Percentiles rank a stretch among this genome's conserved stretches.
phyloP scores from a whole-genome alignment of 2,888 invertebrate species.

The Xanthorhoe spadicearia region DNA sequence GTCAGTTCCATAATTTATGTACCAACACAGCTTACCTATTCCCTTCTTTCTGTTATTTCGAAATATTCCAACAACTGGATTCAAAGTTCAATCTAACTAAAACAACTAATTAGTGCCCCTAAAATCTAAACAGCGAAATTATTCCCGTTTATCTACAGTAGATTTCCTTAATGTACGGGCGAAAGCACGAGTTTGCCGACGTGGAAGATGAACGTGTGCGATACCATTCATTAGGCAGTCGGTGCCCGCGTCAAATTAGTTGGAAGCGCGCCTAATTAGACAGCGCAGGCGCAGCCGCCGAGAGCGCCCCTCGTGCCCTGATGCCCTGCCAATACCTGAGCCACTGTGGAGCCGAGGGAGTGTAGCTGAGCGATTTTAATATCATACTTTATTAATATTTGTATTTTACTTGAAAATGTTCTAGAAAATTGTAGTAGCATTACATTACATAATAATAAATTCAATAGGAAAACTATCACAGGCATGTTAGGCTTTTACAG shows the following conservation, averaged over 20 bases:
- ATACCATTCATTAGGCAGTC: slow-evolving; percentile 82
- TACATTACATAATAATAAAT: too few species aligned
- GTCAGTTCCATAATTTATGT: background rate
- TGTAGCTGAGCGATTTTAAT: slow-evolving; percentile 12
- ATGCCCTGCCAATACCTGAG: slow-evolving; percentile 33
- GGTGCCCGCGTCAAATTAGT: slow-evolving; percentile 81
- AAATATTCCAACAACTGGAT: slow-evolving; percentile 11
- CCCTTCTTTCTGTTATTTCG: slow-evolving; percentile 8
- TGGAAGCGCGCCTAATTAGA: slow-evolving; percentile 78
- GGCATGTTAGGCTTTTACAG: too few species aligned
- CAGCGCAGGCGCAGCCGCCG: slow-evolving; percentile 50
- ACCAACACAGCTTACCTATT: background rate
- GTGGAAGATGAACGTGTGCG: slow-evolving; percentile 82
- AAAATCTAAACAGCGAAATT: slow-evolving; percentile 50
- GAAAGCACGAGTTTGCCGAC: slow-evolving; percentile 64
- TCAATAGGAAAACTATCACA: too few species aligned
- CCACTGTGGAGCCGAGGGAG: background rate
- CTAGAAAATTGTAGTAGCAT: too few species aligned
- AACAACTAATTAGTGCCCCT: slow-evolving; percentile 43
- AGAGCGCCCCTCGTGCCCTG: slow-evolving; percentile 42
- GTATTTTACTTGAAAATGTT: too few species aligned
- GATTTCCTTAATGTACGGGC: slow-evolving; percentile 67
- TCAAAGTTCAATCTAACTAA: slow-evolving; percentile 24
- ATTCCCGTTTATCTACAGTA: slow-evolving; percentile 67
- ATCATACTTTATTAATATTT: background rate